Base-by-base conservation (phyloP, 2,797 vertebrate species). In the Austrolebias charrua region DNA sequence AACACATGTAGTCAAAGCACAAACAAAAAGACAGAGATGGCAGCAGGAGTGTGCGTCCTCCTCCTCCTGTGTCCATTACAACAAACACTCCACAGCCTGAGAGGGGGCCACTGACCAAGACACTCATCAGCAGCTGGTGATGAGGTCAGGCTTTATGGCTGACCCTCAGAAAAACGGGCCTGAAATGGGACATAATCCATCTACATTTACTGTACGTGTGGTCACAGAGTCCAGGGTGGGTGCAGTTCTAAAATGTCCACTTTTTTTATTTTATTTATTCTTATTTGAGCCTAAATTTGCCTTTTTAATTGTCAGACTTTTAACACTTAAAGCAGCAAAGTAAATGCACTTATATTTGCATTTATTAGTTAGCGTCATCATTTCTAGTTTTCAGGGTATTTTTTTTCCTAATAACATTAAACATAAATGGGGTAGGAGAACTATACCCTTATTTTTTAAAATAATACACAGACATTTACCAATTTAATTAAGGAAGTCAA, bases 61-160 rank as follows among this genome's bases (percentile, higher is more conserved):
- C 19, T 56, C 45, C 18, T 46, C 66, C 38, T 50, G 68, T 28
- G 72, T 63, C 81, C 75, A 86, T 81, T 82, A 81, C 64, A 48
- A 66, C 81, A 73, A 78, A 85, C 79, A 83, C 60, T 74, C 49
- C 43, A 68, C 43, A 9, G 55, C 51, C 49, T 79, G 46, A 55
- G 70, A 66, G 68, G 56, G 60, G 35, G 69, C 56, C 51, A n/a
- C 65, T 63, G 72, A 73, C 79, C 63, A 55, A 72, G 52, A 73
- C 73, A 63, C 76, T 76, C 81, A 84, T 85, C 83, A 78, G 52
- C 75, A 75, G 79, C 75, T 76, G 79, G 42, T 71, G 85, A 85
- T 89, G 88, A 86, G 85, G 88, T 89, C 85, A 82, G 76, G 63
- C 73, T 72, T 81, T 59, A 81, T 81, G 73, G 66, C 75, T 79